Base-by-base conservation (phyloP, 2,797 vertebrate species). In the Botia kubotai region DNA sequence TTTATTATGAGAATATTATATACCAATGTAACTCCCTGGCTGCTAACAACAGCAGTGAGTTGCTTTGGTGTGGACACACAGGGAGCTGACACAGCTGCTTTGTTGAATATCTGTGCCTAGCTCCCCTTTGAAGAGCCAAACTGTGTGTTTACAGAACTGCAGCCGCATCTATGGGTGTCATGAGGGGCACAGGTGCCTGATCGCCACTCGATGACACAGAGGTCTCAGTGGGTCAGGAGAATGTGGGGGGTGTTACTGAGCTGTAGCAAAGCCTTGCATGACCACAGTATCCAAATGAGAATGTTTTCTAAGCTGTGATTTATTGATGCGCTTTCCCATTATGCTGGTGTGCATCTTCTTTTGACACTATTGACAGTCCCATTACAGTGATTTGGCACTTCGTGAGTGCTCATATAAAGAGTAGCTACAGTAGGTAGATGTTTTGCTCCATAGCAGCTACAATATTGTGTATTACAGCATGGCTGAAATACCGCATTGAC, bases 91-190 rank as follows among this genome's bases (percentile, higher is more conserved):
- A 53, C 46, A 19, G 68, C 48, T 79, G 46, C 52, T 65, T 50
- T 73, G 19, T 46, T 63, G 26, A 29, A 43, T 16, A 77, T 57
- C 53, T 66, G 13, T 8, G 5, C 58, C 52, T 58, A 66, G 26
- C 74, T 36, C 39, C 72, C 21, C 33, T 43, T 52, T 68, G 16
- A 75, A 80, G 58, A 75, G 70, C 10, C 13, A 23, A 72, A 81
- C 71, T 72, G 55, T 70, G 69, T 63, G 63, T 60, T 55, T 78
- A 70, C 46, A 66, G n/a, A 82, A 17, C 46, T 81, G 12, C 33
- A 3, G 33, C 33, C 3, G 33, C 33, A 33, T 33, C 33, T 33
- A 5, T 33, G 33, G 33, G 33, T 33, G 33, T 33, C 33, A 21
- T 6, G n/a, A 81, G 33, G 36, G 13, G 13, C 16, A 58, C 52